Evolutionary conservation across 2,888 invertebrate species (phyloP).

Genomic region (Crocallis elinguaria): DNA sequence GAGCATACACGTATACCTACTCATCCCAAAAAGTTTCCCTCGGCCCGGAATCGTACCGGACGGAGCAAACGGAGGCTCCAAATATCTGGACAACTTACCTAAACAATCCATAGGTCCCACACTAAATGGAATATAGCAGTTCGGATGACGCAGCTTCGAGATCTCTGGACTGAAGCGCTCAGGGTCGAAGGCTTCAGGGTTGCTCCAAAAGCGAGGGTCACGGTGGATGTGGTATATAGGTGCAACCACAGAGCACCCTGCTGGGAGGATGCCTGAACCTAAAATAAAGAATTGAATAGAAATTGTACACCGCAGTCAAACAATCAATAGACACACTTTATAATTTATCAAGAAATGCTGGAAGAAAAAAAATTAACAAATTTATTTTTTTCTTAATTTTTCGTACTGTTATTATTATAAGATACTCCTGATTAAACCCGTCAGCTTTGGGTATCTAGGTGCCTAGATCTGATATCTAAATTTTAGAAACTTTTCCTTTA

Average conservation of each 20-base stretch:
- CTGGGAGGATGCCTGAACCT: slow-evolving; percentile 64
- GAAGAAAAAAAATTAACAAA: too few relatives aligned
- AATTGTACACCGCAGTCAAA: neutral
- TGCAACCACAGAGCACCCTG: slow-evolving; percentile 60
- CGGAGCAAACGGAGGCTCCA: too few relatives aligned
- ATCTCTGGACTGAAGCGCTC: slow-evolving; percentile 67
- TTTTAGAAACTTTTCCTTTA: too few relatives aligned
- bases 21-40: too few relatives aligned
- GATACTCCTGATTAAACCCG: too few relatives aligned
- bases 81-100: slow-evolving; percentile 47
- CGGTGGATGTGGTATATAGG: slow-evolving; percentile 70
- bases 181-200: slow-evolving; percentile 67
- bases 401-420: too few relatives aligned
- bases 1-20: too few relatives aligned
- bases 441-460: too few relatives aligned
- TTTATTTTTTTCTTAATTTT: too few relatives aligned
- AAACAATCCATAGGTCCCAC: slow-evolving; percentile 76
- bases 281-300: neutral
- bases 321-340: neutral
- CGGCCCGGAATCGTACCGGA: too few relatives aligned
- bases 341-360: too few relatives aligned
- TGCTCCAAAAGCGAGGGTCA: slow-evolving; percentile 61
- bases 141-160: slow-evolving; percentile 52
- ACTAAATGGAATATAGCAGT: slow-evolving; percentile 70
- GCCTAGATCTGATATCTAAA: too few relatives aligned